Evolutionary conservation across 1,140 invertebrate genomes (phyloP).

Genomic region (Camponotus floridanus): DNA sequence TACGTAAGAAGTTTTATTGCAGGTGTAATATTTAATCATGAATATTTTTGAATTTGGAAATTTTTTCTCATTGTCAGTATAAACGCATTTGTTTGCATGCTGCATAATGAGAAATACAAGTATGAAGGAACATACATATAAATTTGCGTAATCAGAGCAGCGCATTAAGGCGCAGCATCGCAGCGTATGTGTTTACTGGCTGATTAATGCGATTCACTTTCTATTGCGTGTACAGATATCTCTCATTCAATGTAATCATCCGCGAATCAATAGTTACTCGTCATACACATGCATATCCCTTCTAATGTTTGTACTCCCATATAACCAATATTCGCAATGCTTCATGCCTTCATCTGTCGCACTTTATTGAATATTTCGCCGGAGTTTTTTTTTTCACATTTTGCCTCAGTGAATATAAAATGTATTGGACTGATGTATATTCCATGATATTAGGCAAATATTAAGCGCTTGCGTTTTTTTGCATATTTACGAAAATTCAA

Average conservation of each 20-base stretch:
- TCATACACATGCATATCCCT: neutral
- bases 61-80: constrained; percentile 26
- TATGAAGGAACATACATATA: neutral
- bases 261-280: constrained; percentile 45
- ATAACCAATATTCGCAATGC: constrained; percentile 24
- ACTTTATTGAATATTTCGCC: constrained; percentile 8
- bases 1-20: neutral
- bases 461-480: constrained; percentile 19
- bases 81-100: neutral
- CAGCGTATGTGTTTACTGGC: neutral
- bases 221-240: constrained; percentile 33
- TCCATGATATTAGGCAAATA: constrained; percentile 16
- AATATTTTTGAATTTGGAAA: neutral
- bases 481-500: constrained; percentile 26
- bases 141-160: constrained; percentile 30
- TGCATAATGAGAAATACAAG: constrained; percentile 33
- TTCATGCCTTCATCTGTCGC: constrained; percentile 10
- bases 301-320: constrained; percentile 28
- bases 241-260: constrained; percentile 50
- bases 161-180: neutral
- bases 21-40: neutral
- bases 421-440: neutral
- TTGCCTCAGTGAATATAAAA: neutral
- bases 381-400: neutral
- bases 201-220: constrained; percentile 58